Conservation (phyloP, 2,113 vertebrate species). For the Rhinichthys klamathensis region DNA sequence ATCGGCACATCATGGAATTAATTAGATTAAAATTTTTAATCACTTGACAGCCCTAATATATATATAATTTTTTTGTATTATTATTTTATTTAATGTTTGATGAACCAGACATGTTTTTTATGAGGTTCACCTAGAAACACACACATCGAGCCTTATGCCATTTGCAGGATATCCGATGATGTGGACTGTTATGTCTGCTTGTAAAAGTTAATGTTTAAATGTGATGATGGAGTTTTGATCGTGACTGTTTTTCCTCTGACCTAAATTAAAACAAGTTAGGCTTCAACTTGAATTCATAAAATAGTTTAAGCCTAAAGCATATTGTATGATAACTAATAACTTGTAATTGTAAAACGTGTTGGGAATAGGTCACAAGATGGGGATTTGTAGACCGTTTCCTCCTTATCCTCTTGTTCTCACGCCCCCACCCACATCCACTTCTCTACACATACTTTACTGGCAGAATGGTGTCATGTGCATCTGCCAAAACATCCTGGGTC, state of each 20-base stretch:
- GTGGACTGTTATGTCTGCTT: slow-evolving; percentile 26
- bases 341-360: not conserved
- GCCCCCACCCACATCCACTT: slow-evolving; percentile 3
- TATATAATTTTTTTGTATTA: not conserved
- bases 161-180: not conserved
- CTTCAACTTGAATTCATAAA: not conserved
- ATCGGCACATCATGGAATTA: too few species aligned
- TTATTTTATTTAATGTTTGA: not conserved
- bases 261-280: not conserved
- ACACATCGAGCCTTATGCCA: not conserved
- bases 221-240: not conserved
- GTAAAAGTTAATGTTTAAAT: slow-evolving; percentile 55
- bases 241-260: not conserved
- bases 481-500: slow-evolving; percentile 10
- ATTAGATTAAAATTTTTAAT: too few species aligned
- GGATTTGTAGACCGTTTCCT: slow-evolving; percentile 11
- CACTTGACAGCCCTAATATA: too few species aligned
- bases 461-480: slow-evolving; percentile 42
- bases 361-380: slow-evolving; percentile 10
- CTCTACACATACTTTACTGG: slow-evolving; percentile 20
- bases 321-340: not conserved
- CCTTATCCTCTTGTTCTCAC: not conserved
- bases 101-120: not conserved
- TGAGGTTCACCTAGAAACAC: slow-evolving; percentile 2
- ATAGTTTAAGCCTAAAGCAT: not conserved